Evolutionary conservation across 2,797 vertebrate species (phyloP).

Genomic region (Chiloscyllium punctatum): DNA sequence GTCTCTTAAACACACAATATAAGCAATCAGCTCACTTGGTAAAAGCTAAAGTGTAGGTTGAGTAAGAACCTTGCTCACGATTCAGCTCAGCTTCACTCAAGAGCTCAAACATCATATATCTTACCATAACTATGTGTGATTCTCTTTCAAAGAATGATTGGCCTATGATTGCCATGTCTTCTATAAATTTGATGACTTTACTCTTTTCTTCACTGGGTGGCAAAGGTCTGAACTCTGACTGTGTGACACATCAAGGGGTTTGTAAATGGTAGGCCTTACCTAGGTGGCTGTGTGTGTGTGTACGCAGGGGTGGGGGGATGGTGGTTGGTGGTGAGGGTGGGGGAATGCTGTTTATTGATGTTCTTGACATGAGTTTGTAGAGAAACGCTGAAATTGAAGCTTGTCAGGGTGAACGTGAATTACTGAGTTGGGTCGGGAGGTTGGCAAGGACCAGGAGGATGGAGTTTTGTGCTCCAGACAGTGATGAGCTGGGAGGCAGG

Average conservation of each 20-base stretch:
- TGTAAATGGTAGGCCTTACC: too few species aligned
- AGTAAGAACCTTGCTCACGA: background rate
- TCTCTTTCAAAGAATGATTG: background rate
- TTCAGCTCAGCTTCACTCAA: background rate
- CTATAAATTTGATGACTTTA: background rate
- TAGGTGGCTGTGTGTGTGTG: too few species aligned
- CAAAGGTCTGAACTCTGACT: background rate
- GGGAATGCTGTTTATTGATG: too few species aligned
- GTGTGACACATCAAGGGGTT: too few species aligned
- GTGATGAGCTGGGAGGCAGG: too few species aligned
- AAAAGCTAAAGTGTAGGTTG: background rate
- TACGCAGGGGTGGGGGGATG: too few species aligned
- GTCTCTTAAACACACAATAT: background rate
- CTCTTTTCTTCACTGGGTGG: background rate
- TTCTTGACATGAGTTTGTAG: background rate
- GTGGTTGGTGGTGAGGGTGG: too few species aligned
- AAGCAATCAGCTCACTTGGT: background rate
- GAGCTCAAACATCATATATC: background rate
- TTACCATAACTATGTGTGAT: background rate
- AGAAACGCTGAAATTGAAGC: background rate
- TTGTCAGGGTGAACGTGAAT: background rate
- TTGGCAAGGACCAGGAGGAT: too few species aligned
- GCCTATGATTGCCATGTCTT: background rate
- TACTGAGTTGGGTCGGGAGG: background rate
- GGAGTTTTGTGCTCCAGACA: too few species aligned